Evolutionary conservation across 2,888 invertebrate genomes (phyloP), one percentile per base, ranked within the genome.

Genomic region (Siphonodentalium dalli): DNA sequence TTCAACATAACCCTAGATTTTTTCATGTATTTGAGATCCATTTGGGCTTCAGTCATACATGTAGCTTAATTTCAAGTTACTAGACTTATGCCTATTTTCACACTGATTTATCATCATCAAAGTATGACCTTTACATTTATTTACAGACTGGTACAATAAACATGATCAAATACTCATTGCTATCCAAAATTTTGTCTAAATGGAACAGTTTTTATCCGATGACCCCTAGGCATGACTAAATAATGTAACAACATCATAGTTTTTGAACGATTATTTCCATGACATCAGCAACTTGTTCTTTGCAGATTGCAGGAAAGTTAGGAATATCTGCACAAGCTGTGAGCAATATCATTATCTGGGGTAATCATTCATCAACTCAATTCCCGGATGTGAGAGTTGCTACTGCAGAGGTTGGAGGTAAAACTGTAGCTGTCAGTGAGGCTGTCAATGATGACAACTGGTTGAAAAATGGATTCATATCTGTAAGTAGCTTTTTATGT

Each of bases 281-380:
- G n/a, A 23, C 15, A 5, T 38, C 2, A 9, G 13, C 7, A 29
- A 18, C 11, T 27, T 50, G 27, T 42, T 44, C 34, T 51, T 59
- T 61, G 37, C 65, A 84, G 83, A 79, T 85, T 72, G 85, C 85
- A 24, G 65, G 69, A 3, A 74, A 78, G 39, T 61, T 84, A 15
- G 82, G 82, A n/a, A 74, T 84, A 11, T 66, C 85, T 5, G 61
- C 58, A 28, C 87, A 87, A 58, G 86, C 89, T 75, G 91, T 97
- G 0, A 87, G 87, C 73, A 96, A 96, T 79, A 89, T 95, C 15
- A 90, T 95, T 59, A 98, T 99, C 80, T 99, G 99, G 99, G 99
- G 99, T 39, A 99, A 99, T 84, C 99, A 99, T 82, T 98, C 98
- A 0, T 92, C 94, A 5, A 99, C 99, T 8, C 98, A 99, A 84